Base-by-base conservation (phyloP, 2,888 invertebrate species). In the Tipula confusa region DNA sequence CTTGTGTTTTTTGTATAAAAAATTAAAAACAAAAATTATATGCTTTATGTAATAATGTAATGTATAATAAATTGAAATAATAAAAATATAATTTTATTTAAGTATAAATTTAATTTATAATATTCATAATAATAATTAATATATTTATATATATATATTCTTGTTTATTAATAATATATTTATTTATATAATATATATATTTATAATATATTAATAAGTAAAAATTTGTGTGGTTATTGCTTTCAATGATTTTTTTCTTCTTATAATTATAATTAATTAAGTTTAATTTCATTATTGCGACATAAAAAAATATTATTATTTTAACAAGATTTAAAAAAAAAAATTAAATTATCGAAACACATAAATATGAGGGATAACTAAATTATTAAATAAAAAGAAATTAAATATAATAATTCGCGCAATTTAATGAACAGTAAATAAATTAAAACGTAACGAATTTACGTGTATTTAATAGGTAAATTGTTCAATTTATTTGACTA, bases 361-460 rank as follows among this genome's bases (percentile, higher is more conserved):
- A n/a, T n/a, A n/a, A n/a, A 43, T 24, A 9, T 24, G 6, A 11
- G 90, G 89, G 90, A 90, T n/a, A 90, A 90, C 90, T 90, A 90
- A 90, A 90, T 89, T 89, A 90, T 89, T 89, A 89, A 89, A 88
- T n/a, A 81, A 33, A 79, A 83, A 83, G 9, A 36, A 83, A 38
- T 31, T 43, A 43, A 43, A 64, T 2, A 4, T 4, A 43, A 24
- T 64, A 64, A 64, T 24, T 64, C 24, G 64, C 64, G 64, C 64
- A 64, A 64, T 64, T n/a, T 24, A 64, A 24, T 64, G 64, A 64
- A 64, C 64, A 7, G 24, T 64, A 64, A 64, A 64, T 64, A 64
- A 64, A 64, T 2, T 43, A 43, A 36, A 36, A 11, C 11, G 5
- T 36, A 6, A 43, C 43, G n/a, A 43, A 43, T 43, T 24, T 64